phyloP scores from a whole-genome alignment of 92 coral and sea anemone species.

The Actinostola sp. region DNA sequence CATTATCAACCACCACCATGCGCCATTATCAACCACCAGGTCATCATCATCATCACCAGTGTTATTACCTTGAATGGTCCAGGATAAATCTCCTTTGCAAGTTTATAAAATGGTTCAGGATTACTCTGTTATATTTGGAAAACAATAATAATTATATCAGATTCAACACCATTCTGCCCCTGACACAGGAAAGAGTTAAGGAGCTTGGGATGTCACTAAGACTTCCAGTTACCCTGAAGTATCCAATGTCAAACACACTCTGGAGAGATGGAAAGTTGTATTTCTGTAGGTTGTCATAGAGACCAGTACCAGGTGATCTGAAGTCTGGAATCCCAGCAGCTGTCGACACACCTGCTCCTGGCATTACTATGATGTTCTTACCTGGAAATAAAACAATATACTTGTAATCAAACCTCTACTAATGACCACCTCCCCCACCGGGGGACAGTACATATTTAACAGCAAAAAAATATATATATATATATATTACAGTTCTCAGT shows the following conservation, averaged over 20 bases:
- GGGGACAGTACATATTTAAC: too few relatives aligned
- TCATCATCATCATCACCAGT: too few relatives aligned
- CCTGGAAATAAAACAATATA: slow-evolving; percentile 46
- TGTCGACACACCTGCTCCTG: slow-evolving; percentile 98
- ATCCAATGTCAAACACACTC: slow-evolving; percentile 86
- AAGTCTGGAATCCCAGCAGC: slow-evolving; percentile 99
- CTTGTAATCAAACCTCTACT: too few relatives aligned
- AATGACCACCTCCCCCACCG: too few relatives aligned
- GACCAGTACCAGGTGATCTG: slow-evolving; percentile 94
- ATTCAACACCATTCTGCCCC: neutral
- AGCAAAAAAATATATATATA: too few relatives aligned
- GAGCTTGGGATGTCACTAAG: too few relatives aligned
- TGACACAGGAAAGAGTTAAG: too few relatives aligned
- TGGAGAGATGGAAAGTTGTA: slow-evolving; percentile 89
- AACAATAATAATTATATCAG: neutral
- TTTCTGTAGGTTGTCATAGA: slow-evolving; percentile 93
- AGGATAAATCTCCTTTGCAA: slow-evolving; percentile 95
- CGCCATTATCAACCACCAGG: too few relatives aligned
- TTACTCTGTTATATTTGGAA: too few relatives aligned
- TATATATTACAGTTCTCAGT: too few relatives aligned
- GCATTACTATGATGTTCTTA: slow-evolving; percentile 87
- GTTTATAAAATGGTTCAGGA: slow-evolving; percentile 86
- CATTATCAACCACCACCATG: too few relatives aligned
- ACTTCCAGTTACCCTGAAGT: slow-evolving; percentile 68
- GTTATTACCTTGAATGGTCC: slow-evolving; percentile 86